phyloP scores from a whole-genome alignment of 2,797 vertebrate species.

The Urophycis tenuis region DNA sequence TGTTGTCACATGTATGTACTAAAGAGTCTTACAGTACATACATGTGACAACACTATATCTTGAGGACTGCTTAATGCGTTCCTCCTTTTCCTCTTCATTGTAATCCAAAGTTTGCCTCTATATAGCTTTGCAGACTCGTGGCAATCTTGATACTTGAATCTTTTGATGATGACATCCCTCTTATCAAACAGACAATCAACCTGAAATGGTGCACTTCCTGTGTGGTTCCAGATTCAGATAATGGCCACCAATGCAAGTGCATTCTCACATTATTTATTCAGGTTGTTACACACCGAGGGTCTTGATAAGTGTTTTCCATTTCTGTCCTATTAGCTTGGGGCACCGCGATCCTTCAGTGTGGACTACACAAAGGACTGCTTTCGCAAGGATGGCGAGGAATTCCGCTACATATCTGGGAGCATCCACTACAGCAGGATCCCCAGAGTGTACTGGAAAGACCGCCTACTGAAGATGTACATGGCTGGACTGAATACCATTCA shows the following conservation, averaged over 20 bases:
- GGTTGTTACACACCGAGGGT: neutral
- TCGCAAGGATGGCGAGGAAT: conserved; percentile 81
- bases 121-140: neutral
- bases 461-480: conserved; percentile 96
- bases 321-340: conserved; percentile 51
- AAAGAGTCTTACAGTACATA: neutral
- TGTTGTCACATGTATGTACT: too few relatives aligned
- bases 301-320: neutral
- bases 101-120: neutral
- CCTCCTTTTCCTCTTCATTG: too few relatives aligned
- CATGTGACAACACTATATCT: too few relatives aligned
- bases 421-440: conserved; percentile 91
- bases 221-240: neutral
- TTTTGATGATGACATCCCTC: too few relatives aligned
- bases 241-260: too few relatives aligned
- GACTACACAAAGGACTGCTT: conserved; percentile 80
- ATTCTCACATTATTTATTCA: neutral
- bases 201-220: neutral
- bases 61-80: neutral
- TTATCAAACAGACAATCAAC: neutral
- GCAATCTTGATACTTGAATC: too few relatives aligned
- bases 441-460: conserved; percentile 86
- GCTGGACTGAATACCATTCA: conserved; percentile 90
- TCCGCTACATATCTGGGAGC: conserved; percentile 92
- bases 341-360: conserved; percentile 73